These are phyloP conservation scores for Saguinus imperator DNA, from an alignment of 2,113 vertebrate genomes.

Conservation along the genomic window DNA sequence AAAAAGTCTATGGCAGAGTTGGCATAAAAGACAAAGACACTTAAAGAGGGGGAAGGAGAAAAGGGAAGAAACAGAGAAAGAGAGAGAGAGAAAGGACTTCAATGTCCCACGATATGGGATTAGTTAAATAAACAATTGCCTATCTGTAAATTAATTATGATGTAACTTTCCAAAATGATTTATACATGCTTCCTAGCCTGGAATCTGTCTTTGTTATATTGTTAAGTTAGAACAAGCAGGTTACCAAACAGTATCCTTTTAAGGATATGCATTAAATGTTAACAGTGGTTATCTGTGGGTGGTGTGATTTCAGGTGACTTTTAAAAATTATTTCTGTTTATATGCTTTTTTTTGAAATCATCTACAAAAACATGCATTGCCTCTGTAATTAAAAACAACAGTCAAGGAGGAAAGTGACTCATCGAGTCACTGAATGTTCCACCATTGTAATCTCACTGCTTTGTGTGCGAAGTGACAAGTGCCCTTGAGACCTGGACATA, in stretches of 20 bases:
- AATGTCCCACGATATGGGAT: conserved; percentile 31
- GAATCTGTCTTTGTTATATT: conserved; percentile 59
- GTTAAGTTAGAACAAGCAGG: conserved; percentile 62
- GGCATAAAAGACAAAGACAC: neutral
- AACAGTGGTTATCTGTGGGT: conserved; percentile 66
- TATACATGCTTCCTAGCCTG: conserved; percentile 5
- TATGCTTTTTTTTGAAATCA: conserved; percentile 38
- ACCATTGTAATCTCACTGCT: neutral
- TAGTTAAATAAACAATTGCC: conserved; percentile 52
- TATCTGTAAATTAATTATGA: conserved; percentile 56
- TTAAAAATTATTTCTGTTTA: conserved; percentile 74
- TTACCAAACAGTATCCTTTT: conserved; percentile 69
- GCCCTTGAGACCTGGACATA: neutral
- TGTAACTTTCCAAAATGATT: conserved; percentile 48
- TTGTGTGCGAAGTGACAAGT: neutral
- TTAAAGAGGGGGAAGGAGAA: neutral
- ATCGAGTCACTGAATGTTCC: neutral
- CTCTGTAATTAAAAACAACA: conserved; percentile 59
- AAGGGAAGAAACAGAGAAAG: too few relatives aligned
- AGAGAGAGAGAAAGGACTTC: neutral
- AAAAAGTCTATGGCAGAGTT: neutral
- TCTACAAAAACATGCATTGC: conserved; percentile 50
- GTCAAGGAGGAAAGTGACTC: neutral
- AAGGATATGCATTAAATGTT: conserved; percentile 67
- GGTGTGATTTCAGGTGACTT: conserved; percentile 75